These are phyloP conservation scores for Lypha dubia DNA, from an alignment of 2,888 invertebrate genomes.

Conservation along the genomic window DNA sequence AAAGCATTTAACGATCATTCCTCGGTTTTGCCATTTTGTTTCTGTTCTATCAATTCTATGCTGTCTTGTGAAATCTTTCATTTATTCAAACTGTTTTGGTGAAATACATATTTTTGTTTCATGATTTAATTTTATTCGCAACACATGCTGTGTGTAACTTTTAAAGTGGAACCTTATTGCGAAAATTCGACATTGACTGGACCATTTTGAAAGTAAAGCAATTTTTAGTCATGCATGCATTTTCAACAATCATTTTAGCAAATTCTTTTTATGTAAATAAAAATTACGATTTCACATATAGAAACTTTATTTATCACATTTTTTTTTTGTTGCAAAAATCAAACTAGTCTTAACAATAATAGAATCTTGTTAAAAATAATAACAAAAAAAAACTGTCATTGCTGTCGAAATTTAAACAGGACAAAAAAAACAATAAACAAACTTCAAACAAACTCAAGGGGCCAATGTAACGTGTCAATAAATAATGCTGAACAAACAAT, in stretches of 20 bases:
- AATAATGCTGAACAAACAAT: constrained; percentile 39
- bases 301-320: neutral
- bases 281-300: neutral
- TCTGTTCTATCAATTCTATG: too few species aligned
- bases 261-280: neutral
- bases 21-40: too few species aligned
- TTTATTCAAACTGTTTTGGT: too few species aligned
- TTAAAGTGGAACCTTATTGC: too few species aligned
- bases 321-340: neutral
- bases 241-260: neutral
- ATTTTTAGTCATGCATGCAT: too few species aligned
- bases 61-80: too few species aligned
- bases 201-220: too few species aligned
- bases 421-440: neutral
- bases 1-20: too few species aligned
- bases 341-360: neutral
- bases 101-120: too few species aligned
- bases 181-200: too few species aligned
- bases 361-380: constrained; percentile 34
- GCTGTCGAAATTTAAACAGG: constrained; percentile 8
- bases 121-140: too few species aligned
- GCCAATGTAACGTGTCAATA: constrained; percentile 65
- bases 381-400: constrained; percentile 24
- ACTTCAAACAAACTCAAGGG: constrained; percentile 42
- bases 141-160: too few species aligned